Base-by-base conservation (phyloP, 2,113 vertebrate species). In the Melanocharis versteri region DNA sequence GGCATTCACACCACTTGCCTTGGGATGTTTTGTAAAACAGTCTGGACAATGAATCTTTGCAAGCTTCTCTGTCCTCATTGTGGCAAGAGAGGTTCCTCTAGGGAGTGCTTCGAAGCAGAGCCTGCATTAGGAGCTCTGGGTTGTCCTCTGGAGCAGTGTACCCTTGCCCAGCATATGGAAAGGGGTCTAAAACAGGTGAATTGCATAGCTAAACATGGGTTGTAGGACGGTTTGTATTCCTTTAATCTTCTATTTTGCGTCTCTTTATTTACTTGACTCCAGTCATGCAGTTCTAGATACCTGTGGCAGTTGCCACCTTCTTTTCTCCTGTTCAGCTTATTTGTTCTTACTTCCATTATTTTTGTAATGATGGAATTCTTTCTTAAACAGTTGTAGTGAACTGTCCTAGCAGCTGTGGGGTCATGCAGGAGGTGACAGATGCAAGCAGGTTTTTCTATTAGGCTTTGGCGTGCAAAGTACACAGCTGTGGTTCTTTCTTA, bases 1-100 rank as follows among this genome's bases (percentile, higher is more conserved):
- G 57, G 15, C 11, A 15, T 61, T 83, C 0, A 0, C 1, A 2
- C 11, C 14, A 2, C 14, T 48, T 79, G 13, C 20, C 18, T 72
- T 61, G 45, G 61, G 66, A 10, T 56, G 10, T n/a, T 87, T 68
- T 56, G 47, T 87, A 14, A 28, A 72, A 24, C 15, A 61, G 6
- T 33, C 62, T 58, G 58, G 11, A 50, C 45, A 53, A 1, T 39
- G 13, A 44, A 75, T 48, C 16, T 39, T 54, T 64, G 27, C 62
- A 35, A 64, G 13, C 24, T 68, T 47, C 65, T 68, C 45, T 88
- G 22, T 56, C 37, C 26, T 85, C 1, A 3, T 5, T 20, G 53
- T 19, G n/a, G 26, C 48, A 35, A 23, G 70, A 85, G 26, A 56
- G 26, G 15, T 65, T 87, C 31, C 22, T 45, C 17, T 33, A 10